Conservation (phyloP, 2,797 vertebrate species). For the Catostomus latipinnis region DNA sequence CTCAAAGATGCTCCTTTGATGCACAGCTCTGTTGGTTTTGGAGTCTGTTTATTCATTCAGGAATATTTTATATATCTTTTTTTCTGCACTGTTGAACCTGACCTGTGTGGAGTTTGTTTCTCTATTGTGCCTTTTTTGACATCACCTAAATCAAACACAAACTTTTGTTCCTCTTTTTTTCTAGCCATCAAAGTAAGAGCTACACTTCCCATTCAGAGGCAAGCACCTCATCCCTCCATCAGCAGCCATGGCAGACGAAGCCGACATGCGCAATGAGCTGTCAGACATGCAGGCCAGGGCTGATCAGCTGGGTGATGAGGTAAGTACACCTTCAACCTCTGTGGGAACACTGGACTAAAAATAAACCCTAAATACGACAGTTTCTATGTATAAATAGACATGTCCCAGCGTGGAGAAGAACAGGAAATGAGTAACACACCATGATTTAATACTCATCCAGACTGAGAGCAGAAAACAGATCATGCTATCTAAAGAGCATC, state of each 20-base stretch:
- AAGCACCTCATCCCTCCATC: slow-evolving; percentile 65
- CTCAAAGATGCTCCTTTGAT: not conserved
- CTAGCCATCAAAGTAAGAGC: slow-evolving; percentile 38
- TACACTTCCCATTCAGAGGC: slow-evolving; percentile 62
- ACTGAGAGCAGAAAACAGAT: not conserved
- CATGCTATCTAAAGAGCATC: not conserved
- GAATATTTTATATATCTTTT: not conserved
- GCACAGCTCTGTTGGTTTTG: not conserved
- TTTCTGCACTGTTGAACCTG: not conserved
- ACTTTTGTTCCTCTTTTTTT: slow-evolving; percentile 20
- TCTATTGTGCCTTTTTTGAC: not conserved
- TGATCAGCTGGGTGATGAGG: slow-evolving; percentile 95
- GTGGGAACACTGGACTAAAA: not conserved
- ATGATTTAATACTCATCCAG: not conserved
- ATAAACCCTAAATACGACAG: slow-evolving; percentile 15
- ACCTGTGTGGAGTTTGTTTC: not conserved
- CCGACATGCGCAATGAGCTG: slow-evolving; percentile 98
- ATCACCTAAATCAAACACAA: slow-evolving; percentile 11
- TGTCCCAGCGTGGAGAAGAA: slow-evolving; percentile 11
- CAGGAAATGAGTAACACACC: slow-evolving; percentile 2
- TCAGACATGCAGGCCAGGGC: slow-evolving; percentile 95
- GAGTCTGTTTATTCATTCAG: not conserved
- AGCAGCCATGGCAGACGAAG: slow-evolving; percentile 90
- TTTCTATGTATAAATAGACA: slow-evolving; percentile 19
- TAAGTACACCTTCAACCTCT: slow-evolving; percentile 59